Conservation (phyloP, 1,140 invertebrate genomes). For the Magallana gigas region DNA sequence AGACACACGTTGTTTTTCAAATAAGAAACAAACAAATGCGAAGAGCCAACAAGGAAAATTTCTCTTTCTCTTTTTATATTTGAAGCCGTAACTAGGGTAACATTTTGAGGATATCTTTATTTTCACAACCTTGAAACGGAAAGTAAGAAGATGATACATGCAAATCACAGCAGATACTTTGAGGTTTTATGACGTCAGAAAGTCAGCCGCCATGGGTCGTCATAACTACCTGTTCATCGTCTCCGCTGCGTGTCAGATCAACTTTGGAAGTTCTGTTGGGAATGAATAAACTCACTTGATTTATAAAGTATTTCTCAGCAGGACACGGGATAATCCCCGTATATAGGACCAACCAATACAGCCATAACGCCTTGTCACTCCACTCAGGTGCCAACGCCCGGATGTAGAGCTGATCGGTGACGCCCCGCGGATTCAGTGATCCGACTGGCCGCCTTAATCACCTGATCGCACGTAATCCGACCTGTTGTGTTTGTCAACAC, state of each 20-base stretch:
- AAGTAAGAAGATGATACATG: no score
- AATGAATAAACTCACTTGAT: not conserved
- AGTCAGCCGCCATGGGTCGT: not conserved
- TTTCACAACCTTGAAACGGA: no score
- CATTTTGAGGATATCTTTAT: no score
- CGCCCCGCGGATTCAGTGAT: conserved; percentile 4
- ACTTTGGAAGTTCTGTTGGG: not conserved
- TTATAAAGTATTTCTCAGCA: not conserved
- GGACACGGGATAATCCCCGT: not conserved
- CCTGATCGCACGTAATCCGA: not conserved
- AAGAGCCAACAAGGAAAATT: no score
- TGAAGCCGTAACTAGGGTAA: no score
- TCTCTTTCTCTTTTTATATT: no score
- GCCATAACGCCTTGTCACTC: not conserved
- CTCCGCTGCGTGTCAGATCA: not conserved
- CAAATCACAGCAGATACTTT: no score
- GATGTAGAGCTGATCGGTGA: not conserved
- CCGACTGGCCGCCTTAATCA: not conserved
- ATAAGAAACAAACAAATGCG: no score
- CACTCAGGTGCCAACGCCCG: not conserved
- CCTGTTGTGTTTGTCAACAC: no score
- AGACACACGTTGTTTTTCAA: no score
- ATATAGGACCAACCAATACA: not conserved
- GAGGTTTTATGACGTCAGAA: no score
- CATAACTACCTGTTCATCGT: not conserved